phyloP scores from a whole-genome alignment of 2,797 vertebrate genomes.

The Megalops cyprinoides region DNA sequence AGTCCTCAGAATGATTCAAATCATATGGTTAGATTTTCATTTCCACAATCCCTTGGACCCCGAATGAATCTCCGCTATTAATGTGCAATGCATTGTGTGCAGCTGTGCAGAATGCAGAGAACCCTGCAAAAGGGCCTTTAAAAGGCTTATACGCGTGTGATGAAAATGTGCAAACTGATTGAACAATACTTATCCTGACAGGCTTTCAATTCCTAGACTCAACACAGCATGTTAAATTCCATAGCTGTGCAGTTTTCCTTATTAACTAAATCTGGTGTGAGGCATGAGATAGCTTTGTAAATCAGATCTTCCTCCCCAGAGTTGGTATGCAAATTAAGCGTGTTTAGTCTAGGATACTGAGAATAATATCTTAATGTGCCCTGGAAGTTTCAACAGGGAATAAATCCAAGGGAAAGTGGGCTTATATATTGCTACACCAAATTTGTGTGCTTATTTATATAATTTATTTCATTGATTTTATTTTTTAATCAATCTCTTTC shows the following conservation, averaged over 20 bases:
- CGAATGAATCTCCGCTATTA: not conserved
- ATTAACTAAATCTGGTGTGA: not conserved
- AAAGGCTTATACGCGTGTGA: not conserved
- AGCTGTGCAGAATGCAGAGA: not conserved
- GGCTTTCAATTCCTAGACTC: too few species aligned
- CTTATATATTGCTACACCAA: too few species aligned
- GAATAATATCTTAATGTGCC: too few species aligned
- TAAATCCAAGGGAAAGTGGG: slow-evolving; percentile 81
- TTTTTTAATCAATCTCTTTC: too few species aligned
- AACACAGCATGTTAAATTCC: not conserved
- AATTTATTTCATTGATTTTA: too few species aligned
- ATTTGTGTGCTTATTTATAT: too few species aligned
- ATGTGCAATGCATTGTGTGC: not conserved
- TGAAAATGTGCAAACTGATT: not conserved
- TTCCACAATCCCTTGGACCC: not conserved
- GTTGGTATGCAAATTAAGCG: too few species aligned
- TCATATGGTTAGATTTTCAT: slow-evolving; percentile 9
- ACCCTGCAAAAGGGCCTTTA: not conserved
- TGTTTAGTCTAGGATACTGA: too few species aligned
- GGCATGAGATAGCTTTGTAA: not conserved
- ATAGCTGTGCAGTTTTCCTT: not conserved
- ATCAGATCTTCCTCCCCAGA: not conserved
- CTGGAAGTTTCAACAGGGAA: too few species aligned
- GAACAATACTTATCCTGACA: too few species aligned
- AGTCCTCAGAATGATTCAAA: slow-evolving; percentile 2